phyloP scores from a whole-genome alignment of 2,888 invertebrate genomes.

The Tenthredo amoena region DNA sequence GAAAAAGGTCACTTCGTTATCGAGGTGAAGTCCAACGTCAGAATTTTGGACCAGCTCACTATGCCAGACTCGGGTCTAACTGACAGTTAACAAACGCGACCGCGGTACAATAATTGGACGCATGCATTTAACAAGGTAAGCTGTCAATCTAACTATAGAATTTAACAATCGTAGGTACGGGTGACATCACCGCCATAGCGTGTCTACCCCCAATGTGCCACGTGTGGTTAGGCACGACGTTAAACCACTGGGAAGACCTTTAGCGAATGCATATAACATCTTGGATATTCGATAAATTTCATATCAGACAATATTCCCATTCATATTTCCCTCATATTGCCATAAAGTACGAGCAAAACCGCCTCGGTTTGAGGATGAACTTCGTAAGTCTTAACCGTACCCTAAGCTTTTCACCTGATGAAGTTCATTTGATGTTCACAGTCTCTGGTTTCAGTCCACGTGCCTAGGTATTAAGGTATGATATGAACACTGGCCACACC shows the following conservation, averaged over 20 bases:
- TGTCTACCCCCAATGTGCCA: slow-evolving; percentile 24
- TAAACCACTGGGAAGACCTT: background rate
- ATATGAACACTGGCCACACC: slow-evolving; percentile 10
- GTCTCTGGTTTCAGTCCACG: background rate
- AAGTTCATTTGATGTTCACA: background rate
- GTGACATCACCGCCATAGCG: slow-evolving; percentile 17
- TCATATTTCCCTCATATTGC: background rate
- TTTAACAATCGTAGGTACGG: slow-evolving; percentile 22
- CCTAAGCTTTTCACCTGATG: background rate
- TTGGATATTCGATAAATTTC: background rate
- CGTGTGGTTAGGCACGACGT: slow-evolving; percentile 20
- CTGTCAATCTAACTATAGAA: slow-evolving; percentile 63
- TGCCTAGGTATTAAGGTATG: background rate
- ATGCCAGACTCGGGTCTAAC: slow-evolving; percentile 53
- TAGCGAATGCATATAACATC: background rate
- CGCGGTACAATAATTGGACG: slow-evolving; percentile 62
- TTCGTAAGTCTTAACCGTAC: background rate
- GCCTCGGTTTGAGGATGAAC: background rate
- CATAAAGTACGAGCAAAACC: background rate
- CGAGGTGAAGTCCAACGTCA: slow-evolving; percentile 49
- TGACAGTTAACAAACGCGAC: slow-evolving; percentile 61
- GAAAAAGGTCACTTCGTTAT: slow-evolving; percentile 36
- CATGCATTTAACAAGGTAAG: slow-evolving; percentile 62
- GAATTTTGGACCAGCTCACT: slow-evolving; percentile 33
- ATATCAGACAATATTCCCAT: background rate